Percentiles rank a stretch among this genome's conserved stretches.
Evolutionary conservation across 2,888 invertebrate genomes (phyloP).

Genomic region (Tenthredo scrophulariae): DNA sequence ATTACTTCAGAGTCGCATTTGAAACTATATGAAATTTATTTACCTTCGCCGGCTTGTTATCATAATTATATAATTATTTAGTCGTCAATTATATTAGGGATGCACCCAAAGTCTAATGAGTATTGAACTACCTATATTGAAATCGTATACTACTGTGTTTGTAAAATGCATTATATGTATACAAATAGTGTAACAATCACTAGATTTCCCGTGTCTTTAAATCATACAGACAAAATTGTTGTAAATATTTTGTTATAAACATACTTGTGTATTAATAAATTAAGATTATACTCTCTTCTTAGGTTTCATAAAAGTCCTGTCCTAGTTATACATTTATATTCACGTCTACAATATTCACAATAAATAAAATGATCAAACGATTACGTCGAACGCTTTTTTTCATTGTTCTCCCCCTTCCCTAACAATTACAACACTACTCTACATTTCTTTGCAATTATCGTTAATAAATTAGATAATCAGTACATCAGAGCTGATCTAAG

Average conservation of each 20-base stretch:
- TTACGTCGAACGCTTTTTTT: neutral
- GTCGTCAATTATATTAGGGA: neutral
- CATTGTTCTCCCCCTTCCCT: neutral
- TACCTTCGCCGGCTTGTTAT: neutral
- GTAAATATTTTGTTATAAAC: constrained; percentile 43
- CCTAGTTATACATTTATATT: constrained; percentile 26
- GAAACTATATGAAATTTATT: neutral
- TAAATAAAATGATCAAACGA: neutral
- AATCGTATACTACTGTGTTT: constrained; percentile 20
- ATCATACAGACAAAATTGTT: constrained; percentile 21
- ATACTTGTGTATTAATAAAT: constrained; percentile 25
- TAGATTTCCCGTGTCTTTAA: constrained; percentile 9
- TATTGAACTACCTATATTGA: neutral
- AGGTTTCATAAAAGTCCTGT: constrained; percentile 22
- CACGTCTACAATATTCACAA: constrained; percentile 25
- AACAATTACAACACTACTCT: no score
- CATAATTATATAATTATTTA: neutral
- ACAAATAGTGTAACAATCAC: constrained; percentile 15
- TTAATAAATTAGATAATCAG: neutral
- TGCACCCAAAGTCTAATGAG: neutral
- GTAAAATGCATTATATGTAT: neutral
- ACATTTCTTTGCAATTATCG: no score
- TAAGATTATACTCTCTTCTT: neutral
- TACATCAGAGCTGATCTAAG: neutral
- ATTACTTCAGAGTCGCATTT: neutral